phyloP scores from a whole-genome alignment of 2,113 vertebrate species.

The Lagopus muta region DNA sequence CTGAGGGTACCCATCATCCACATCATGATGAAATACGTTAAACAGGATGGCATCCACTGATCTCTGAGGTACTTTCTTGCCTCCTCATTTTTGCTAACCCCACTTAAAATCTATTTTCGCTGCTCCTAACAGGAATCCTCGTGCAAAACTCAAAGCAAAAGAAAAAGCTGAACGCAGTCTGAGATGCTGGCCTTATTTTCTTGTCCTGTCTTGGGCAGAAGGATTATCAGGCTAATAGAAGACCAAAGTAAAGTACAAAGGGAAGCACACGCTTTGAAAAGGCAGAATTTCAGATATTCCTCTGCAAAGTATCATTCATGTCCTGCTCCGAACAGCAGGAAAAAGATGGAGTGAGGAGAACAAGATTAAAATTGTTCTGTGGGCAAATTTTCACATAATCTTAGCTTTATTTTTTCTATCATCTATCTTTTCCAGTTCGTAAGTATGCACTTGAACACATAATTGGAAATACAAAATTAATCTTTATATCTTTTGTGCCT shows the following conservation, averaged over 20 bases:
- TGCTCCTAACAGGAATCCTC: neutral
- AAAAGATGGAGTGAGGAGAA: neutral
- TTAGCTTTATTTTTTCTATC: neutral
- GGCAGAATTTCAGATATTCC: neutral
- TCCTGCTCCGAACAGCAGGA: neutral
- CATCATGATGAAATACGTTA: neutral
- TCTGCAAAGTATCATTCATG: neutral
- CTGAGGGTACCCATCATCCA: neutral
- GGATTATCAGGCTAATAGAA: neutral
- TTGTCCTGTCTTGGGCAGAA: neutral
- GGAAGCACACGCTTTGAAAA: neutral
- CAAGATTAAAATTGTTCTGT: neutral
- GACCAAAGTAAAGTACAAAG: neutral
- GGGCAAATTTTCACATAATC: neutral
- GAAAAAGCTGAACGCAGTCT: rapidly evolving
- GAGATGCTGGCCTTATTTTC: neutral
- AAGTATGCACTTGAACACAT: neutral
- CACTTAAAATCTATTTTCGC: neutral
- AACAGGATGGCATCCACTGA: neutral
- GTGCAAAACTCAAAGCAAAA: neutral
- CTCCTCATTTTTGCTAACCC: neutral
- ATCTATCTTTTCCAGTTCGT: neutral
- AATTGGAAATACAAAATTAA: neutral
- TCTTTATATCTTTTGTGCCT: neutral
- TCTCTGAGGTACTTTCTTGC: neutral